Conservation (phyloP, 2,797 vertebrate genomes). For the Thripadectes ignobilis region DNA sequence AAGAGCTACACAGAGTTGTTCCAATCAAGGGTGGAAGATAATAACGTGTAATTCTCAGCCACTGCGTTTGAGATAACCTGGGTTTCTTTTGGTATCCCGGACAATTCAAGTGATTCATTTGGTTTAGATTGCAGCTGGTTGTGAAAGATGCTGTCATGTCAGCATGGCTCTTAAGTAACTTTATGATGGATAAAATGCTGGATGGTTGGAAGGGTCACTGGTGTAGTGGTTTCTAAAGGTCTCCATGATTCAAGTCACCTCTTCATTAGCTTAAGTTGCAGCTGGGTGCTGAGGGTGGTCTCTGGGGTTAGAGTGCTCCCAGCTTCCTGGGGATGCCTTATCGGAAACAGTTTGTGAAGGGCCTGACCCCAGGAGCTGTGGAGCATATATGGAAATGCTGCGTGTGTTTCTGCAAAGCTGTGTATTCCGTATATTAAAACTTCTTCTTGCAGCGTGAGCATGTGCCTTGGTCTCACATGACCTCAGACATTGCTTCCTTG, state of each 20-base stretch:
- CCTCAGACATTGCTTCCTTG: background rate
- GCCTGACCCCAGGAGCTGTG: background rate
- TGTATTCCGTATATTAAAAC: background rate
- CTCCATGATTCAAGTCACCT: background rate
- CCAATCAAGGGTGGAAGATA: background rate
- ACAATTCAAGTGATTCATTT: background rate
- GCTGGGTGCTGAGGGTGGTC: fast-evolving
- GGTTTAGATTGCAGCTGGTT: background rate
- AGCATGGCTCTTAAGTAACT: background rate
- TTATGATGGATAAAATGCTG: background rate
- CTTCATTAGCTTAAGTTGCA: background rate
- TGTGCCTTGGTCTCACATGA: constrained; percentile 55
- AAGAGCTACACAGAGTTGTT: background rate
- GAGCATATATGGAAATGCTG: background rate
- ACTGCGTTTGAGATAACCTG: background rate
- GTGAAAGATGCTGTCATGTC: background rate
- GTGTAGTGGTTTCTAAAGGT: background rate
- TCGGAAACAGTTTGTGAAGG: background rate
- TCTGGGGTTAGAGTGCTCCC: background rate
- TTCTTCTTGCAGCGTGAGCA: background rate
- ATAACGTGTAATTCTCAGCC: background rate
- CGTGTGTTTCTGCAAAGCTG: background rate
- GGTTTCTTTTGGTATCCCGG: background rate
- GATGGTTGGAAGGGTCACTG: background rate
- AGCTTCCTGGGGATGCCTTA: background rate